Base-by-base conservation (phyloP, 2,888 invertebrate genomes). In the Mycogona germanica region DNA sequence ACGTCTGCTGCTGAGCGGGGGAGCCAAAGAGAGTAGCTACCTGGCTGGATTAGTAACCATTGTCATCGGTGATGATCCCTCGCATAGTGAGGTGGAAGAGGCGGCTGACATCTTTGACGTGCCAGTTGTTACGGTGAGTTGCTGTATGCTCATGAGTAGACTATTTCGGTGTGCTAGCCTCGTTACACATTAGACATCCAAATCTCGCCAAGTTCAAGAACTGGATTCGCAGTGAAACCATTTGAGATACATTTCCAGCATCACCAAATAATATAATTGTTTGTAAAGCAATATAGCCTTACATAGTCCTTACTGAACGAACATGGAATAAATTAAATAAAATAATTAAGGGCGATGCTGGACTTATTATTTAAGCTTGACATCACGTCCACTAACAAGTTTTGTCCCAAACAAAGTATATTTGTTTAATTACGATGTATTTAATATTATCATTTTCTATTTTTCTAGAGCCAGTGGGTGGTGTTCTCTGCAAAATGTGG, bases 71-170 rank as follows among this genome's bases (percentile, higher is more conserved):
- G 92, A 79, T 61, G 84, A 88, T 72, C 83, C 83, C 55, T 79
- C 84, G 64, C 88, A 89, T 68, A 83, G 80, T 65, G 92, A 91
- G 69, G 78, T 93, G 63, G 80, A 81, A 55, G 89, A 91, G 73
- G 92, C 92, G 9, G 82, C 83, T 67, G 95, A 96, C 67, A 77
- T 96, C 17, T 96, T 92, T 71, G 91, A 88, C 72, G 82, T 91
- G 54, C 91, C 92, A 58, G 87, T 91, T 60, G 85, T 95, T 53
- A 83, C 82, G 44, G 71, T 71, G 60, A 63, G 66, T 21, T 35
- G 14, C 9, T 21, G 25, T 23, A 17, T 19, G 21, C 5, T 44
- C n/a, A n/a, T n/a, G 58, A 38, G 40, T 29, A 12, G 41, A 38
- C 21, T 7, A 7, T 17, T 41, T 55, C n/a, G 12, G 17, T 25